Evolutionary conservation across 1,140 invertebrate genomes (phyloP).

Genomic region (Drosophila miranda): DNA sequence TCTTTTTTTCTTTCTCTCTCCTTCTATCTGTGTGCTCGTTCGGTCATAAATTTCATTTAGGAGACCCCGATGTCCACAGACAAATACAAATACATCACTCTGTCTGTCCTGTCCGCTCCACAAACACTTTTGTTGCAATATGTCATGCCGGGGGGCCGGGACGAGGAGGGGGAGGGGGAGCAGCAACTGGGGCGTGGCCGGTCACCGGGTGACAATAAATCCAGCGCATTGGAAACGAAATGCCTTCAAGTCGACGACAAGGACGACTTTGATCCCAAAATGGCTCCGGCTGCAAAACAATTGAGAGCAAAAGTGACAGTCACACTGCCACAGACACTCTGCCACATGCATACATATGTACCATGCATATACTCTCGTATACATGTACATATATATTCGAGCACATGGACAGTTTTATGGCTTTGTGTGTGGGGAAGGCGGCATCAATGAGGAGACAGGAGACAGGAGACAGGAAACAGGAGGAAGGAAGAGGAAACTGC

Average conservation of each 20-base stretch:
- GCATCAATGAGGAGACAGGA: neutral
- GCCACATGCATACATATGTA: neutral
- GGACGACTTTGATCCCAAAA: constrained; percentile 47
- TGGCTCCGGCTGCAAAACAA: constrained; percentile 44
- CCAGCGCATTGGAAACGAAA: constrained; percentile 42
- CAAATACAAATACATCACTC: constrained; percentile 47
- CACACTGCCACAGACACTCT: neutral
- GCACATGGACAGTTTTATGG: constrained; percentile 37
- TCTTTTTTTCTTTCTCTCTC: constrained; percentile 1
- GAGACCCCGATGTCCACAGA: constrained; percentile 26
- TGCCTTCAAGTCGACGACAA: constrained; percentile 44
- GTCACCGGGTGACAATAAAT: constrained; percentile 39
- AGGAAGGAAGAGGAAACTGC: constrained; percentile 19
- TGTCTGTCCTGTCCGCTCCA: neutral
- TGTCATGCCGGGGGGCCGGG: too few species aligned
- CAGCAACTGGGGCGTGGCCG: constrained; percentile 14
- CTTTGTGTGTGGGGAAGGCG: constrained; percentile 33
- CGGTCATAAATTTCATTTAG: constrained; percentile 48
- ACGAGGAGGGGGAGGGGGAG: neutral
- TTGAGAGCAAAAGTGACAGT: constrained; percentile 50
- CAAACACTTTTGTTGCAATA: too few species aligned
- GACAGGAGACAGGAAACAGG: neutral
- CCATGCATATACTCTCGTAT: too few species aligned
- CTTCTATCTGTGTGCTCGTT: constrained; percentile 12
- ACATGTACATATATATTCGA: too few species aligned